Base-by-base conservation (phyloP, 2,797 vertebrate species). In the Kryptopterus vitreolus region DNA sequence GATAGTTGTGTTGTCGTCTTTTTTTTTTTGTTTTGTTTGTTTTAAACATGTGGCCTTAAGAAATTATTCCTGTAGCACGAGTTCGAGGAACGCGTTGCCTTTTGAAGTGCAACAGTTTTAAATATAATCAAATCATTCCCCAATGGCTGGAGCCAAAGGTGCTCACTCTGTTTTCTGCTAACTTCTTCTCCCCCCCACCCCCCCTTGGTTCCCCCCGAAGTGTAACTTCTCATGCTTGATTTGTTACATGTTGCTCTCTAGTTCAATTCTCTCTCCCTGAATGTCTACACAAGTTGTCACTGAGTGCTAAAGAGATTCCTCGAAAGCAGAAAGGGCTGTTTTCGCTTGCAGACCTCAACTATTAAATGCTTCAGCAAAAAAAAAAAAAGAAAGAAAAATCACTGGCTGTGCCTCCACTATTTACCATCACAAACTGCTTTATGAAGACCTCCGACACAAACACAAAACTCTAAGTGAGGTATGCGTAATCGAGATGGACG, bases 41-140 rank as follows among this genome's bases (percentile, higher is more conserved):
- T 88, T 83, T 86, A 87, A 84, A 87, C 85, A 57, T 48, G 88
- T 89, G 89, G 91, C 92, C 92, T 93, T 93, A 91, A 87, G 50
- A 63, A 76, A 31, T 83, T 8, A 74, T 84, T 81, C 59, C 70
- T 82, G 52, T 80, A 53, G 66, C 81, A 63, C 52, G 65, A 68
- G 46, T 35, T 58, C 55, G 66, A 85, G 82, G 86, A 91, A 86
- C 84, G 86, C 29, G 20, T 85, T 89, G 89, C 89, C 88, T 88
- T 91, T 79, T 61, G 52, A 80, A 72, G 46, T 68, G 13, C 78
- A 68, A 29, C 68, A 38, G 3, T 69, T 83, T 70, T 31, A 70
- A 57, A 57, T 38, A 8, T 61, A 76, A 79, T 71, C 31, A 33
- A 69, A 69, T 81, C 52, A 63, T 75, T 43, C 5, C 66, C 48